These are phyloP conservation scores for Hyphantria cunea DNA, from an alignment of 1,140 invertebrate genomes.

Conservation along the genomic window DNA sequence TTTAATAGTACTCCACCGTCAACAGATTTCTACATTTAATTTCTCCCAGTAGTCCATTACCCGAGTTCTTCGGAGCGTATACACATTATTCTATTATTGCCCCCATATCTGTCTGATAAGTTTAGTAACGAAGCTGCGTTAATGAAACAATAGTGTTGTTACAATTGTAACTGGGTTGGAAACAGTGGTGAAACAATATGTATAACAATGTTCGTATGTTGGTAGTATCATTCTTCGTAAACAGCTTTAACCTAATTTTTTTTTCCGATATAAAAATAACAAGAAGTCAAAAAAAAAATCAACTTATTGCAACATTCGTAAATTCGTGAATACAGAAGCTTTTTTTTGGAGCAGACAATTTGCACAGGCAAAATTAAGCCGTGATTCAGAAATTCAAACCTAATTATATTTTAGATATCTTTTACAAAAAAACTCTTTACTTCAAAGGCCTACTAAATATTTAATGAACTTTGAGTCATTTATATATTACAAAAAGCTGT, in stretches of 20 bases:
- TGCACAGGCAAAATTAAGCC: too few species aligned
- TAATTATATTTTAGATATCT: too few species aligned
- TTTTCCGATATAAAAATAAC: too few species aligned
- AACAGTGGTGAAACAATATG: not conserved
- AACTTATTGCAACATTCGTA: too few species aligned
- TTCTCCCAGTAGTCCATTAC: not conserved
- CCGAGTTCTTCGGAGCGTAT: not conserved
- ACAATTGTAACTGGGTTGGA: not conserved
- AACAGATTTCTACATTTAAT: not conserved
- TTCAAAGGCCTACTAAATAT: not conserved
- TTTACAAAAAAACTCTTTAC: too few species aligned
- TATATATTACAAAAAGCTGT: too few species aligned
- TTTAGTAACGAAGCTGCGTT: conserved; percentile 1
- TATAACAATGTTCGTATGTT: not conserved
- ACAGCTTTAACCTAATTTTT: not conserved
- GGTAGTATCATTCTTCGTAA: not conserved
- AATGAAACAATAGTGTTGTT: conserved; percentile 3
- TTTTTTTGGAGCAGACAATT: too few species aligned
- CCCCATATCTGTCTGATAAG: not conserved
- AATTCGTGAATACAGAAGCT: too few species aligned
- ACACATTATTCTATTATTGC: not conserved
- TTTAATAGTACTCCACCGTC: too few species aligned
- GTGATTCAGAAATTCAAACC: not conserved
- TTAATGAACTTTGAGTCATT: too few species aligned
- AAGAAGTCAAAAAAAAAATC: too few species aligned